Conservation (phyloP, 2,888 invertebrate genomes). For the Tuta absoluta region DNA sequence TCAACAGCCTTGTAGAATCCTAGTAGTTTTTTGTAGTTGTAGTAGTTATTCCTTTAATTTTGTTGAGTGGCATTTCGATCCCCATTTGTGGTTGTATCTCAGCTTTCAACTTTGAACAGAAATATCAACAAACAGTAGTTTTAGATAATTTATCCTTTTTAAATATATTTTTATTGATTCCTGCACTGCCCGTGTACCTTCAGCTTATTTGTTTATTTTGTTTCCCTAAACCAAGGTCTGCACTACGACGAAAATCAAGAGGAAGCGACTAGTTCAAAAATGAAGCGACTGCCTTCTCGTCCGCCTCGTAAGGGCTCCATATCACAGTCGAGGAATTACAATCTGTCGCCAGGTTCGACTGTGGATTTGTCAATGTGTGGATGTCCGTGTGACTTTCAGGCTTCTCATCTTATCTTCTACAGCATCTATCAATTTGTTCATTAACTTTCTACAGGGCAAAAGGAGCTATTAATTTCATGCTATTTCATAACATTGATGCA, state of each 20-base stretch:
- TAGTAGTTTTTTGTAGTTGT: too few species aligned
- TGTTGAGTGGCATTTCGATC: neutral
- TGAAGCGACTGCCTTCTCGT: constrained; percentile 82
- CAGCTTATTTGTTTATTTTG: constrained; percentile 7
- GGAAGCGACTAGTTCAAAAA: constrained; percentile 60
- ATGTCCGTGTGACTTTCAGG: constrained; percentile 27
- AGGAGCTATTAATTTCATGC: too few species aligned
- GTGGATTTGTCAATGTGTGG: constrained; percentile 32
- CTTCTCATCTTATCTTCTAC: too few species aligned
- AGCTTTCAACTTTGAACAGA: neutral
- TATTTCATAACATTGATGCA: too few species aligned
- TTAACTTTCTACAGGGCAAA: too few species aligned
- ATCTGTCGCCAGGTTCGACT: constrained; percentile 37
- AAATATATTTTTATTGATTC: neutral
- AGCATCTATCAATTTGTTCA: constrained; percentile 4
- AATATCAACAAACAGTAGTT: neutral
- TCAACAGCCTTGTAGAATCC: too few species aligned
- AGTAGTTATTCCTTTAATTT: too few species aligned
- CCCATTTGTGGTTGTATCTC: neutral
- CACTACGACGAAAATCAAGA: constrained; percentile 90
- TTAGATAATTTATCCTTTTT: neutral
- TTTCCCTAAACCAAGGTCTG: constrained; percentile 80
- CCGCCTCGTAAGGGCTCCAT: constrained; percentile 90
- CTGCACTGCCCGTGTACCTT: neutral
- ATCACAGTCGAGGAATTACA: constrained; percentile 78